Evolutionary conservation across 2,113 vertebrate genomes (phyloP), one percentile per base, ranked within the genome.

Genomic region (Poecilia latipinna): DNA sequence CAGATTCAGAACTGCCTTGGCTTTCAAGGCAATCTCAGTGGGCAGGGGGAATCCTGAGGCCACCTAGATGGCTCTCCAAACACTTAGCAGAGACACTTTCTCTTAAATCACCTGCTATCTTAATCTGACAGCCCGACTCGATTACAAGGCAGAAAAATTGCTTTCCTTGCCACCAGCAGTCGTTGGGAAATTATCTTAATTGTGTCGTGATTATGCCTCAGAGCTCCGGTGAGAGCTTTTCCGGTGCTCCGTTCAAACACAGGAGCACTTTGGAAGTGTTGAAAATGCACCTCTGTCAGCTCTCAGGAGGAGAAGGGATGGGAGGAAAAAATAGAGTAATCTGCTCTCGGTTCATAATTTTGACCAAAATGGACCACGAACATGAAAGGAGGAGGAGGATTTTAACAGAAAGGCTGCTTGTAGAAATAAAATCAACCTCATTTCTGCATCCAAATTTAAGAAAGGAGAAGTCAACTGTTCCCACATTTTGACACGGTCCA

Each of bases 171-270:
- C 94, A 95, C 92, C 88, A 95, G 95, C 95, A 89, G 87, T 94
- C 83, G 84, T 93, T 85, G 89, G 82, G 80, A 95, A 95, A 95
- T 95, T 94, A 95, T 95, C 94, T 95, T 95, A 95, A 95, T 95
- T 95, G 93, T 95, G 91, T 91, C 88, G 89, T 95, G 94, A 95
- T 95, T 94, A 95, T 94, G 93, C 94, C 94, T 95, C 88, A 92
- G 71, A 95, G 94, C 93, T 90, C 70, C 78, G 77, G 79, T 87
- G 90, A 84, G 88, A 92, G 89, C 87, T 86, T 86, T 11, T 76
- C 80, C 74, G 57, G 75, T 77, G 73, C 83, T 85, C 65, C 79
- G 80, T 71, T 85, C 77, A 75, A 83, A 88, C 74, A 74, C 82
- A 72, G 82, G 68, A 85, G 80, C 24, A 32, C 70, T 74, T 79